These are phyloP conservation scores for Ruditapes philippinarum DNA, from an alignment of 1,140 invertebrate species.

Conservation along the genomic window DNA sequence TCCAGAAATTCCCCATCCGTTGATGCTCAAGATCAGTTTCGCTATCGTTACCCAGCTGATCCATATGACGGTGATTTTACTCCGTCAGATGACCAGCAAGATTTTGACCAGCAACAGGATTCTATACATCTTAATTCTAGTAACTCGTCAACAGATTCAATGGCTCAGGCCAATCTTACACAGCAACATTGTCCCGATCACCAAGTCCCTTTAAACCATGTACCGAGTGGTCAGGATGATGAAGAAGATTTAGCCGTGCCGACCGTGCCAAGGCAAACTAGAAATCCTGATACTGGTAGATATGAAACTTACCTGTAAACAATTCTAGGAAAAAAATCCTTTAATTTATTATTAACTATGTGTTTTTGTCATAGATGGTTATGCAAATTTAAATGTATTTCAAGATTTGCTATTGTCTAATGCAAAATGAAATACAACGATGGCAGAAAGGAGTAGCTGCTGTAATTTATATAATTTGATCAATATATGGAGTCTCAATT, in stretches of 20 bases:
- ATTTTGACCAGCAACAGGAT: background rate
- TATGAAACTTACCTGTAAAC: conserved; percentile 2
- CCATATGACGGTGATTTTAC: background rate
- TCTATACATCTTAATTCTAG: conserved; percentile 5
- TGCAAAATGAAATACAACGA: too few species aligned
- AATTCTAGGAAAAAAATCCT: background rate
- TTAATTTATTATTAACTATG: background rate
- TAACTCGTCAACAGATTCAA: background rate
- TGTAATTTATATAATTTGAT: too few species aligned
- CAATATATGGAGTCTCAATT: too few species aligned
- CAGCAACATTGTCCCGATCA: background rate
- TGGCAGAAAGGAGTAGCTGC: too few species aligned
- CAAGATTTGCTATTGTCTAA: too few species aligned
- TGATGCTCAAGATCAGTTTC: conserved; percentile 16
- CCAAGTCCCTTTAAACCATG: background rate
- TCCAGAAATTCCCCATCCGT: conserved; percentile 21
- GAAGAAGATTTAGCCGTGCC: background rate
- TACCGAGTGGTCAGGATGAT: background rate
- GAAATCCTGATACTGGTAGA: background rate
- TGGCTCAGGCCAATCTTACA: background rate
- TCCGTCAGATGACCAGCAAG: background rate
- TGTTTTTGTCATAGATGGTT: too few species aligned
- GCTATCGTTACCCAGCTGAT: background rate
- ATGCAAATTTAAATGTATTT: too few species aligned
- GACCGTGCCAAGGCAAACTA: background rate